These are phyloP conservation scores for Tychaedon coryphoeus DNA, from an alignment of 2,113 vertebrate genomes.

Conservation along the genomic window DNA sequence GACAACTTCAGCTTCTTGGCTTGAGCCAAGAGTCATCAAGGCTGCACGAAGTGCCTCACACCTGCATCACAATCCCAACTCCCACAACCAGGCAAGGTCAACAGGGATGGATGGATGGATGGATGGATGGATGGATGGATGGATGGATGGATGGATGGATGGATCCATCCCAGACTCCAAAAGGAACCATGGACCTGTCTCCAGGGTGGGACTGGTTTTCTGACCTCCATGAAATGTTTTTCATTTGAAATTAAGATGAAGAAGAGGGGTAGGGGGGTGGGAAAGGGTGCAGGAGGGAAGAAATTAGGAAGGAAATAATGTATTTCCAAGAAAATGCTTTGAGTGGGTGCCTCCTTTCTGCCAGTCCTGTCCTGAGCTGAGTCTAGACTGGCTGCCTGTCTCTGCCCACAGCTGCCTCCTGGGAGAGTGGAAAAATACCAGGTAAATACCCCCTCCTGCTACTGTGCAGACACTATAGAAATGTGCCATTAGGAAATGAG, in stretches of 20 bases:
- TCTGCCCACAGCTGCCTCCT: not conserved
- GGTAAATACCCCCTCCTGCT: not conserved
- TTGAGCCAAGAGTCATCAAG: not conserved
- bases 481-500: not conserved
- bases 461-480: not conserved
- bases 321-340: not conserved
- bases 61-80: not conserved
- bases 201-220: not conserved
- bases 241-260: not conserved
- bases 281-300: not conserved
- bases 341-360: not conserved
- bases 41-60: not conserved
- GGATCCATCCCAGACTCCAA: not conserved
- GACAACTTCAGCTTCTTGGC: not conserved
- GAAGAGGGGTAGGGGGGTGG: accelerated
- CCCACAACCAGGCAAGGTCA: accelerated
- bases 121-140: not conserved
- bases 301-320: not conserved
- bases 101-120: not conserved
- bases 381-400: not conserved
- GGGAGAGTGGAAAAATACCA: not conserved
- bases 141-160: too few species aligned
- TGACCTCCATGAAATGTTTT: not conserved
- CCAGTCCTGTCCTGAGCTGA: not conserved
- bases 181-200: not conserved